Base-by-base conservation (phyloP, 2,113 vertebrate species). In the Vimba vimba region DNA sequence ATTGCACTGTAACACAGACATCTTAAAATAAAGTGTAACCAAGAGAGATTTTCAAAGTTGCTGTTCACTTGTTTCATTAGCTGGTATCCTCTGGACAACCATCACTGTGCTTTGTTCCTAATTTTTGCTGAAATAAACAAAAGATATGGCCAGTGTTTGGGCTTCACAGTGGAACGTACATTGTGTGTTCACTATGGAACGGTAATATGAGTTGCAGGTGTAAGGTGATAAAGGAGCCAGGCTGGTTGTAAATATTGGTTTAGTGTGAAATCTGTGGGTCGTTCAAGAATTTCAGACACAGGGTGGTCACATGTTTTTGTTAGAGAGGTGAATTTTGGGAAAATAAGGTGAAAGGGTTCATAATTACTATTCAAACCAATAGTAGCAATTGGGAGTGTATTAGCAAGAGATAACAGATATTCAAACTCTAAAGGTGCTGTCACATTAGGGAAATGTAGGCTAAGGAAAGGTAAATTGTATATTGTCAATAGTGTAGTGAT, bases 161-260 rank as follows among this genome's bases (percentile, higher is more conserved):
- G 15, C 12, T 85, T 85, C 27, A 66, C 59, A 0, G 27, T 27
- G 66, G 62, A 86, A 27, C 27, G 75, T 25, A 86, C 57, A 79
- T 60, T 76, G 27, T 82, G 57, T 85, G 19, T 59, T 82, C 79
- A 84, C 33, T 69, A 69, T 81, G 76, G 68, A 86, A 59, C 45
- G 13, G 80, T 76, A 23, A 74, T 80, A 25, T 23, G 59, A 85
- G 57, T 47, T 60, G 80, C 82, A 86, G 87, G 87, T 88, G 86
- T 89, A 55, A 85, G 71, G 82, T 86, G 84, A 86, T 86, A 87
- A 89, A 87, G 52, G 64, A 76, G 86, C 50, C 60, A 47, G 76
- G 25, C 73, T 79, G 43, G 85, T 36, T 81, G 78, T 89, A 83
- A 87, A 87, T 89, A 87, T 89, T 85, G 71, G 47, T 82, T 85